A percentile compares a stretch with the other conserved stretches of the same genome.
Conservation (phyloP, 2,888 invertebrate genomes). For the Tipula unca region DNA sequence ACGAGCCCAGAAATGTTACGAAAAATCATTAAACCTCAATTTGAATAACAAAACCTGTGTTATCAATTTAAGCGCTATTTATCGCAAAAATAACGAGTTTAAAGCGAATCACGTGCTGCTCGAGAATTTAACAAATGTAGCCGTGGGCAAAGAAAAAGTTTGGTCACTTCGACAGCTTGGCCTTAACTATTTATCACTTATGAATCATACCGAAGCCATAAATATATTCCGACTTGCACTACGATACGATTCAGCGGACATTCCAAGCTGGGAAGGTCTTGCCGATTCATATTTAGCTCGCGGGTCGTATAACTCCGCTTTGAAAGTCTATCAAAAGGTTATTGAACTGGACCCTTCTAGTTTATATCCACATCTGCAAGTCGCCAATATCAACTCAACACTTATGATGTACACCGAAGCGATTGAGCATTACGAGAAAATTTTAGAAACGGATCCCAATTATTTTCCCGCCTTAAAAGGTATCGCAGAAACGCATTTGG, state of each 20-base stretch:
- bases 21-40: conserved; percentile 72
- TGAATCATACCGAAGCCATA: conserved; percentile 66
- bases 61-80: conserved; percentile 65
- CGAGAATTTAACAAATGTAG: conserved; percentile 42
- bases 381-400: conserved; percentile 59
- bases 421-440: conserved; percentile 53
- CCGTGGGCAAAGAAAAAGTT: conserved; percentile 47
- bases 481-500: conserved; percentile 69
- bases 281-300: conserved; percentile 84
- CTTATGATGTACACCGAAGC: conserved; percentile 58
- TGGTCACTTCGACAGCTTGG: conserved; percentile 84
- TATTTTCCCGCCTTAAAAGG: conserved; percentile 72
- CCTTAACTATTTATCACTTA: conserved; percentile 64
- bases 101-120: conserved; percentile 56
- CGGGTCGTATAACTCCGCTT: conserved; percentile 83
- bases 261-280: conserved; percentile 76
- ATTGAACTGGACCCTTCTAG: conserved; percentile 55
- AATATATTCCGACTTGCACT: conserved; percentile 65
- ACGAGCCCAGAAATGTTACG: conserved; percentile 74
- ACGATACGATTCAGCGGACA: conserved; percentile 57
- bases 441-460: conserved; percentile 48
- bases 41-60: conserved; percentile 57
- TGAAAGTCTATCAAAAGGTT: conserved; percentile 76
- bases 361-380: conserved; percentile 64
- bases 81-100: conserved; percentile 57